These are phyloP conservation scores for Eubasilissa regina DNA, from an alignment of 1,140 invertebrate genomes.

Conservation along the genomic window DNA sequence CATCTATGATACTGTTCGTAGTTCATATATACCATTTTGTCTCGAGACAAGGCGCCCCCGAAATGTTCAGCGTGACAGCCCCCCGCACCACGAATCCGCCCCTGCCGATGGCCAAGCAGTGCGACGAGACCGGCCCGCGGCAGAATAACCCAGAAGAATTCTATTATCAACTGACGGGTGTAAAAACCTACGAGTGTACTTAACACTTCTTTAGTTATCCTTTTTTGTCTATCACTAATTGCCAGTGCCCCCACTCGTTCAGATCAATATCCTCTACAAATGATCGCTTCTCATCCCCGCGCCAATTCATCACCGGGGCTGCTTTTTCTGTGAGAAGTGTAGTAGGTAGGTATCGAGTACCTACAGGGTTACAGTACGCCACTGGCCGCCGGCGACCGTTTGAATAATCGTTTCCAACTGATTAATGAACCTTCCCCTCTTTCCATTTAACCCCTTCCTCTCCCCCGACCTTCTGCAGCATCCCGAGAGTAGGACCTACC, in stretches of 20 bases:
- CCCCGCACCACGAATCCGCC: too few species aligned
- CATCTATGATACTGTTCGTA: too few species aligned
- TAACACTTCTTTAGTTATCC: not conserved
- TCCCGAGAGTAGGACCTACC: not conserved
- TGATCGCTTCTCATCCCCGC: constrained; percentile 33
- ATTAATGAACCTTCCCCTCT: constrained; percentile 58
- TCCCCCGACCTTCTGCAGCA: not conserved
- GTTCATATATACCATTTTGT: too few species aligned
- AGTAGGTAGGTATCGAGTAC: not conserved
- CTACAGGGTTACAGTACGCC: constrained; percentile 9
- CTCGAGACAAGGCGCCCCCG: too few species aligned
- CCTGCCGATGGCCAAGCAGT: too few species aligned
- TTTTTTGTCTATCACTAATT: constrained; percentile 36
- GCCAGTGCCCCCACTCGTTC: constrained; percentile 12
- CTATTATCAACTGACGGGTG: too few species aligned
- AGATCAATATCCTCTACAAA: constrained; percentile 41
- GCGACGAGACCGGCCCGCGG: too few species aligned
- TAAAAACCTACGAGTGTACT: too few species aligned
- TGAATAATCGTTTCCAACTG: constrained; percentile 61
- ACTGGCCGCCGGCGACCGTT: constrained; percentile 49
- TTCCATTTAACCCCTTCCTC: constrained; percentile 41
- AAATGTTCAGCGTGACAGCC: too few species aligned
- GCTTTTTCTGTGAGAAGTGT: constrained; percentile 6
- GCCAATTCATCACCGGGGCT: constrained; percentile 30
- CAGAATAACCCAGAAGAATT: too few species aligned